Evolutionary conservation across 2,113 vertebrate genomes (phyloP).

Genomic region (Larimichthys polyactis): DNA sequence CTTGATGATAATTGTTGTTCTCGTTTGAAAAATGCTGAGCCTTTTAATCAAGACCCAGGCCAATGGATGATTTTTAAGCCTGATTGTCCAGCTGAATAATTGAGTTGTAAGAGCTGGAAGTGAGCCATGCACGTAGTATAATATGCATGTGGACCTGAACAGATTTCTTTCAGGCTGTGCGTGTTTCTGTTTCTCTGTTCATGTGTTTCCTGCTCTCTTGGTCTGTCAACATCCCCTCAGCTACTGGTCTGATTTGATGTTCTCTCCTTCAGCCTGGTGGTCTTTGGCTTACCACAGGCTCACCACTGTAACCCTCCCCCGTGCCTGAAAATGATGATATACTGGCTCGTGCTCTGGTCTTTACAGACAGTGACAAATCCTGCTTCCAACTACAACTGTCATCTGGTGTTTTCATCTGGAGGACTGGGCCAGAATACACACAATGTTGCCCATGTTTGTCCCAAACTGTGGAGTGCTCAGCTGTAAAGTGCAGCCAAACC

Average conservation of each 20-base stretch:
- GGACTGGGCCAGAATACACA: background rate
- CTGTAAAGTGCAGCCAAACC: slow-evolving; percentile 20
- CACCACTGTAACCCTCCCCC: slow-evolving; percentile 9
- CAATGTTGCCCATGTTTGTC: slow-evolving; percentile 5
- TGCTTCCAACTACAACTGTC: background rate
- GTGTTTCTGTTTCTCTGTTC: background rate
- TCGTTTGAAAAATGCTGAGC: background rate
- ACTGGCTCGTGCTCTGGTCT: background rate
- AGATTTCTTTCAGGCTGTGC: background rate
- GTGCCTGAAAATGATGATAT: slow-evolving; percentile 24
- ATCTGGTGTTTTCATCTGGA: slow-evolving; percentile 18
- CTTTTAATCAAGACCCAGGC: background rate
- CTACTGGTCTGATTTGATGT: slow-evolving; percentile 57
- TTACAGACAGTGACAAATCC: slow-evolving; percentile 25
- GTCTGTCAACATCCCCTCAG: slow-evolving; percentile 24
- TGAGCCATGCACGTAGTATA: background rate
- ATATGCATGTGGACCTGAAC: background rate
- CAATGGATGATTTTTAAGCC: background rate
- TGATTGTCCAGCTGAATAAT: background rate
- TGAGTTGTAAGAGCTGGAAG: background rate
- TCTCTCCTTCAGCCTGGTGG: slow-evolving; percentile 53
- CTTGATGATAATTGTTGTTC: background rate
- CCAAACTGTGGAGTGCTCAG: slow-evolving; percentile 6
- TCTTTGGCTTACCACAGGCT: slow-evolving; percentile 47
- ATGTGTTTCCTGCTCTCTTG: background rate